Evolutionary conservation across 2,113 vertebrate species (phyloP).

Genomic region (Gasterosteus aculeatus): DNA sequence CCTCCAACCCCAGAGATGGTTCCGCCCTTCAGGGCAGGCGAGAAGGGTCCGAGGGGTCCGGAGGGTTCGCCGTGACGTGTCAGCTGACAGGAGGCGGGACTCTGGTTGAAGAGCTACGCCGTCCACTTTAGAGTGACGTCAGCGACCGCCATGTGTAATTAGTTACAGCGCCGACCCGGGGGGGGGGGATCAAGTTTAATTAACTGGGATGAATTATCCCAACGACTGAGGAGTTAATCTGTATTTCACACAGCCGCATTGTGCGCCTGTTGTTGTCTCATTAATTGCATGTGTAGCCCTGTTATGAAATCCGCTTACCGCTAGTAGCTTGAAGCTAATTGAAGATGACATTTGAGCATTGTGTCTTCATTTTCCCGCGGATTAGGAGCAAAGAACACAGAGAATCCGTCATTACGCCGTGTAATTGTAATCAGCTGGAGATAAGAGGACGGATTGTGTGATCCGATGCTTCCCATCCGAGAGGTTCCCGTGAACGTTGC

Average conservation of each 20-base stretch:
- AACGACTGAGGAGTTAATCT: constrained; percentile 42
- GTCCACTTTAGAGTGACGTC: background rate
- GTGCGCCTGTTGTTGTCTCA: constrained; percentile 35
- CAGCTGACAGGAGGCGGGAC: too few relatives aligned
- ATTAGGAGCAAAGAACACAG: constrained; percentile 43
- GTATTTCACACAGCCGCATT: constrained; percentile 29
- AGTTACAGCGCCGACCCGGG: constrained; percentile 52
- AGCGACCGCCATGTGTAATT: constrained; percentile 63
- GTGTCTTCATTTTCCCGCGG: constrained; percentile 36
- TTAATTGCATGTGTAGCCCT: constrained; percentile 22
- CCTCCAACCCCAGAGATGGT: background rate
- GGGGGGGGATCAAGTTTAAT: constrained; percentile 63
- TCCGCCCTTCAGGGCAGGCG: too few relatives aligned
- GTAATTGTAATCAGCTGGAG: constrained; percentile 47
- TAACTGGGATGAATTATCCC: constrained; percentile 58
- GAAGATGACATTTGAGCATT: constrained; percentile 56
- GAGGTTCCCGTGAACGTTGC: background rate
- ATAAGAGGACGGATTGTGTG: constrained; percentile 15
- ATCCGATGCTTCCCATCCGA: too few relatives aligned
- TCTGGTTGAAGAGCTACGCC: too few relatives aligned
- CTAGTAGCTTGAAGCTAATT: constrained; percentile 38
- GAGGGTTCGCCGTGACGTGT: too few relatives aligned
- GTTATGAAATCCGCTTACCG: constrained; percentile 43
- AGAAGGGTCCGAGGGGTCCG: too few relatives aligned
- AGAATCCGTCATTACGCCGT: constrained; percentile 49